phyloP scores from a whole-genome alignment of 2,888 invertebrate genomes.

The Chloromyia formosa region DNA sequence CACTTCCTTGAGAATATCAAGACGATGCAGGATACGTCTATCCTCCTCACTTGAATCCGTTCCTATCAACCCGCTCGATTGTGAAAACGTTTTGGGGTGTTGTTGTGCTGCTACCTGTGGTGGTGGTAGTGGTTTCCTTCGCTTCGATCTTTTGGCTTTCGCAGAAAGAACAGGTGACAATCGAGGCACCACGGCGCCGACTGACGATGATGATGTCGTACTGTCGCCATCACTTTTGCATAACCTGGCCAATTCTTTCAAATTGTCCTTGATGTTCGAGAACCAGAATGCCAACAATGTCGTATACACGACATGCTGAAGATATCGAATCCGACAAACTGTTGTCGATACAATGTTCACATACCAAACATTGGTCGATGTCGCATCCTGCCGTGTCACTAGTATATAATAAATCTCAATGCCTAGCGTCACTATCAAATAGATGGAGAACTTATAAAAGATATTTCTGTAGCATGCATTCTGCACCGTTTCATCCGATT shows the following conservation, averaged over 20 bases:
- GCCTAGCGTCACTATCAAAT: constrained; percentile 5
- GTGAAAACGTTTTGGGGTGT: not conserved
- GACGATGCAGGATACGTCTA: constrained; percentile 42
- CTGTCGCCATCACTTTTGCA: constrained; percentile 6
- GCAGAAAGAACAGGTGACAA: not conserved
- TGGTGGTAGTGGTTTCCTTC: not conserved
- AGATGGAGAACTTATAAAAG: constrained; percentile 38
- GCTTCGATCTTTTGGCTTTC: not conserved
- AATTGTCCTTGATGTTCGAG: constrained; percentile 23
- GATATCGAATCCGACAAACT: constrained; percentile 36
- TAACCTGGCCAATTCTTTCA: constrained; percentile 15
- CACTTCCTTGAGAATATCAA: constrained; percentile 44
- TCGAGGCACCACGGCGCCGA: not conserved
- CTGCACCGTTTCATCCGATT: constrained; percentile 35
- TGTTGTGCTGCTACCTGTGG: not conserved
- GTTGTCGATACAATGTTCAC: constrained; percentile 28
- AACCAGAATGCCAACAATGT: constrained; percentile 35
- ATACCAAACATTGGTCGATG: constrained; percentile 17
- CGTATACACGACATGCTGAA: constrained; percentile 42
- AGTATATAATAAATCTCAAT: constrained; percentile 32
- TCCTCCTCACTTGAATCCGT: constrained; percentile 17
- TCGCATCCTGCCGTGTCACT: not conserved
- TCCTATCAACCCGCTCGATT: constrained; percentile 2
- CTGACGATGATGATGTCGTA: not conserved
- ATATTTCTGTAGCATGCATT: constrained; percentile 20